These are phyloP conservation scores for Adrianichthys oophorus DNA, from an alignment of 2,797 vertebrate species.

Conservation along the genomic window DNA sequence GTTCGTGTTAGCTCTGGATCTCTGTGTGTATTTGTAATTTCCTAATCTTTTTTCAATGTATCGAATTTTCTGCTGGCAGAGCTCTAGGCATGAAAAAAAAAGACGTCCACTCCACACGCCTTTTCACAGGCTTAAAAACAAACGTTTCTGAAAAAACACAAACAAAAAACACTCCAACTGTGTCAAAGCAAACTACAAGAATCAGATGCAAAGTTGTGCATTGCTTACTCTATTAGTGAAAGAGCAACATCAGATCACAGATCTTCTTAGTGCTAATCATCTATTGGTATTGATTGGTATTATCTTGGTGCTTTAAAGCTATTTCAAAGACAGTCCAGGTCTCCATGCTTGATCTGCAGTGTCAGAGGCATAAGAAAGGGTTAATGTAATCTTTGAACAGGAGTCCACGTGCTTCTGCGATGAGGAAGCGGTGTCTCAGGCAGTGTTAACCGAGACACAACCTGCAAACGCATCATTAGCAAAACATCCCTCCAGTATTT, in stretches of 20 bases:
- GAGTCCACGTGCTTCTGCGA: slow-evolving; percentile 35
- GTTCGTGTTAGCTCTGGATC: not conserved
- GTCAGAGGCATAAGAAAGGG: not conserved
- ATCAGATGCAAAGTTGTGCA: no score
- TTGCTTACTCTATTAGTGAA: no score
- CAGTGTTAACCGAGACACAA: slow-evolving; percentile 8
- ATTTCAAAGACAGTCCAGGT: not conserved
- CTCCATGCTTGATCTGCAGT: not conserved
- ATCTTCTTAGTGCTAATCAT: no score
- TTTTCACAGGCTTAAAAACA: not conserved
- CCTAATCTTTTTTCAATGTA: not conserved
- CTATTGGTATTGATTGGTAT: no score
- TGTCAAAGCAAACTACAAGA: no score
- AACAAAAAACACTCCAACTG: no score
- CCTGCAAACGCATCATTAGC: slow-evolving; percentile 11
- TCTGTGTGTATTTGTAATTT: not conserved
- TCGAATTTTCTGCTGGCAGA: not conserved
- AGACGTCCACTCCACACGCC: not conserved
- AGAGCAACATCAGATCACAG: no score
- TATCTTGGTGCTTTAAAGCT: not conserved
- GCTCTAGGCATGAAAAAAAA: not conserved
- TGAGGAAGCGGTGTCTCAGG: slow-evolving; percentile 29
- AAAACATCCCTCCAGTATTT: slow-evolving; percentile 52
- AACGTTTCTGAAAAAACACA: no score
- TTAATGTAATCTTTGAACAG: slow-evolving; percentile 26